Evolutionary conservation across 2,113 vertebrate species (phyloP).

Genomic region (Plotosus lineatus): DNA sequence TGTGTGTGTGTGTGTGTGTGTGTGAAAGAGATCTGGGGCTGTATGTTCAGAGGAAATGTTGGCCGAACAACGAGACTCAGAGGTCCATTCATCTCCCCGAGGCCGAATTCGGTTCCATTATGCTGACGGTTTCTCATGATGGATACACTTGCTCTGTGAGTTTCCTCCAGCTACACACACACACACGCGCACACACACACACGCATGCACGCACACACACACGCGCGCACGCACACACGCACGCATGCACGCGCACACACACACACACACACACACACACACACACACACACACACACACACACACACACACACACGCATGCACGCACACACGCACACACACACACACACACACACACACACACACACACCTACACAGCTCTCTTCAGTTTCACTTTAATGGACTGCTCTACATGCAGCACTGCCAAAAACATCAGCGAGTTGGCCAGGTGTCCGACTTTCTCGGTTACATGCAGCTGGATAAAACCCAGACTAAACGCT

Average conservation of each 20-base stretch:
- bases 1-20: neutral
- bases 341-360: constrained; percentile 6
- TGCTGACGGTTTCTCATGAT: constrained; percentile 45
- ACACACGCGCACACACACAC: neutral
- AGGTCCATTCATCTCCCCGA: constrained; percentile 31
- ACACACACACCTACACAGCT: neutral
- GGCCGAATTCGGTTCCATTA: constrained; percentile 33
- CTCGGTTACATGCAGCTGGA: neutral
- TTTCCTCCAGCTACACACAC: constrained; percentile 11
- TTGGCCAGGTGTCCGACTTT: constrained; percentile 1
- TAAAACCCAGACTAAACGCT: constrained; percentile 18
- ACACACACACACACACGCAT: constrained; percentile 18
- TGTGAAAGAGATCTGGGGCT: neutral
- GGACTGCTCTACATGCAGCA: neutral
- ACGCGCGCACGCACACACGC: constrained; percentile 4
- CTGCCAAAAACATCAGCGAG: constrained; percentile 19
- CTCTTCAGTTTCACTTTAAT: constrained; percentile 32
- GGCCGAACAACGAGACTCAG: constrained; percentile 20
- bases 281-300: constrained; percentile 6
- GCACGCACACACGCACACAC: constrained; percentile 3
- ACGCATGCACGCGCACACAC: neutral
- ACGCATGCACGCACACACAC: too few relatives aligned
- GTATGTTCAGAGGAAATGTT: constrained; percentile 12
- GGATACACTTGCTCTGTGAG: constrained; percentile 35
- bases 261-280: neutral